Base-by-base conservation (phyloP, 2,113 vertebrate genomes). In the Ictidomys tridecemlineatus region DNA sequence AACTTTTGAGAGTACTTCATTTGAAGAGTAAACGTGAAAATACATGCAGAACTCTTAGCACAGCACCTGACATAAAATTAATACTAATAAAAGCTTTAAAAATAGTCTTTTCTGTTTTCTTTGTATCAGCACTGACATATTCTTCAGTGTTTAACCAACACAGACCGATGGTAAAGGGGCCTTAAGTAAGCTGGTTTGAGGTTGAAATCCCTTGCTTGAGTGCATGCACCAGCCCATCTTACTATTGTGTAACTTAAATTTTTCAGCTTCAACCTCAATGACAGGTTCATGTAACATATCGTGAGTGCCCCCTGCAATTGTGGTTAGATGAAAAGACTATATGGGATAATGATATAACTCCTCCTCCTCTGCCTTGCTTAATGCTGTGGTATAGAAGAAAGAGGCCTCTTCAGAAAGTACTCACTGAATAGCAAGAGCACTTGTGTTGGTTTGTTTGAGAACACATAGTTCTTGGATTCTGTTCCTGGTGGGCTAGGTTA, bases 181-280 rank as follows among this genome's bases (percentile, higher is more conserved):
- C 67, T 80, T 63, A 56, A 90, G 53, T 42, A 37, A 77, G 42
- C 34, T 84, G 80, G 84, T 85, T 85, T 93, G 96, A 92, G 95
- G 92, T 89, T 73, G 56, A 84, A 53, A 77, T 93, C 22, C 70
- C n/a, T 95, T 26, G 76, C 45, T 69, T 69, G 82, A 94, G 58
- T 79, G 89, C 32, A 79, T 72, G 30, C 87, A 65, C 63, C 58
- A 82, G 13, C 72, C 76, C 53, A 37, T 96, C 56, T 92, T 74
- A 72, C 93, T 93, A n/a, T 94, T 96, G 87, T 72, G 53, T 80
- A 96, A 88, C 48, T 82, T 61, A 63, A 74, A 89, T 37, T 91
- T 91, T 94, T 97, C 45, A 88, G 86, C 96, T 95, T 89, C 17
- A 67, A 24, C 72, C 89, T 97, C 16, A 72, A 97, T 96, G 63